Evolutionary conservation across 2,888 invertebrate genomes (phyloP).

Genomic region (Epistrophe eligans): DNA sequence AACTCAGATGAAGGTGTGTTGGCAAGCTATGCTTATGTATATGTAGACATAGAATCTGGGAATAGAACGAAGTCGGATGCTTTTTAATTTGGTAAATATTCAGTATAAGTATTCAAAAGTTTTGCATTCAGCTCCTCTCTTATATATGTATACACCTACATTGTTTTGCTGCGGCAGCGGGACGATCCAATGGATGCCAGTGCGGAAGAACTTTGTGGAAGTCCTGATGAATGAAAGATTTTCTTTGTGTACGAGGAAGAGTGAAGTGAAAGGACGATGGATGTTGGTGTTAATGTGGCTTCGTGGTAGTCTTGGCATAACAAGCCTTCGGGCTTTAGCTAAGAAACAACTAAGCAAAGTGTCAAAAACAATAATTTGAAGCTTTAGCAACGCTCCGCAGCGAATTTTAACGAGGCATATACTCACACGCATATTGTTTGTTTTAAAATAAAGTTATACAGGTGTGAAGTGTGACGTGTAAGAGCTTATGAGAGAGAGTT

Average conservation of each 20-base stretch:
- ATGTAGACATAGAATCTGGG: not conserved
- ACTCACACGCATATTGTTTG: not conserved
- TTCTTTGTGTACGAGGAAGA: conserved; percentile 2
- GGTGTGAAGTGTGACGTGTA: too few relatives aligned
- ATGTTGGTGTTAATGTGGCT: conserved; percentile 28
- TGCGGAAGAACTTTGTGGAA: conserved; percentile 26
- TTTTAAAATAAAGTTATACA: not conserved
- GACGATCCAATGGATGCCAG: not conserved
- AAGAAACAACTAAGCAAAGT: conserved; percentile 33
- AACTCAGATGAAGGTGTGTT: not conserved
- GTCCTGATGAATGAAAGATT: not conserved
- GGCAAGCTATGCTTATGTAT: not conserved
- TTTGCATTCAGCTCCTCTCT: not conserved
- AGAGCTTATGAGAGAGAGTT: not conserved
- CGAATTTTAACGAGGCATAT: not conserved
- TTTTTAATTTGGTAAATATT: conserved; percentile 58
- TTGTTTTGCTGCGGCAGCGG: conserved; percentile 18
- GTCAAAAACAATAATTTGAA: conserved; percentile 41
- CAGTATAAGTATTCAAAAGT: conserved; percentile 37
- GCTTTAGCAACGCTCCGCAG: conserved; percentile 1
- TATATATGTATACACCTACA: not conserved
- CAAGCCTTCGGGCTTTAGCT: conserved; percentile 22
- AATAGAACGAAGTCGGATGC: not conserved
- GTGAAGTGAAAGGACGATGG: conserved; percentile 1
- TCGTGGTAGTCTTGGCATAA: conserved; percentile 28